These are phyloP conservation scores for Raja brachyura DNA, from an alignment of 2,113 vertebrate genomes.

Conservation along the genomic window DNA sequence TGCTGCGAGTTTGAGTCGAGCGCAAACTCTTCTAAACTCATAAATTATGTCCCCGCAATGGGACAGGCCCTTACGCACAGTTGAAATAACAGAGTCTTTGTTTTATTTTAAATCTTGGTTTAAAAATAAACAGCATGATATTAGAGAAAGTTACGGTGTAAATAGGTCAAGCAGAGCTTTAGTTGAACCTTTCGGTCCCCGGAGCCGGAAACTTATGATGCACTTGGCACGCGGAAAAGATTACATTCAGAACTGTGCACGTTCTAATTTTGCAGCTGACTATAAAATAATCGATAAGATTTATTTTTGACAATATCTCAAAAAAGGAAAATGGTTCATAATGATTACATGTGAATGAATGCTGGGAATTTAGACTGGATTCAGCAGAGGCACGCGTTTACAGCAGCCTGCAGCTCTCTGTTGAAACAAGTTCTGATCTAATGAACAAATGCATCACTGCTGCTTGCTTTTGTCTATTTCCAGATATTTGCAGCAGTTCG, in stretches of 20 bases:
- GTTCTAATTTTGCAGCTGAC: background rate
- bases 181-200: background rate
- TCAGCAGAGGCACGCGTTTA: background rate
- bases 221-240: background rate
- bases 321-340: background rate
- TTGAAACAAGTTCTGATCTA: constrained; percentile 28
- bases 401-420: background rate
- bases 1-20: too few species aligned
- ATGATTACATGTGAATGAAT: background rate
- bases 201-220: background rate
- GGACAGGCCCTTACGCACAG: too few species aligned
- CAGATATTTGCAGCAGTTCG: constrained; percentile 29
- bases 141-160: background rate
- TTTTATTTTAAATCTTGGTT: background rate
- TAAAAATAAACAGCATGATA: background rate
- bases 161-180: background rate
- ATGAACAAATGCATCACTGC: constrained; percentile 26
- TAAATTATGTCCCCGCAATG: too few species aligned
- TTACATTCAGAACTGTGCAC: background rate
- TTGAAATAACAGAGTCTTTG: background rate
- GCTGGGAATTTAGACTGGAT: background rate
- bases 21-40: too few species aligned
- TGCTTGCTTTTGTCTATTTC: constrained; percentile 21
- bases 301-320: background rate
- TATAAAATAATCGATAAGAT: background rate